Evolutionary conservation across 2,113 vertebrate species (phyloP), one percentile per base, ranked within the genome.

Genomic region (Trematomus loennbergii): DNA sequence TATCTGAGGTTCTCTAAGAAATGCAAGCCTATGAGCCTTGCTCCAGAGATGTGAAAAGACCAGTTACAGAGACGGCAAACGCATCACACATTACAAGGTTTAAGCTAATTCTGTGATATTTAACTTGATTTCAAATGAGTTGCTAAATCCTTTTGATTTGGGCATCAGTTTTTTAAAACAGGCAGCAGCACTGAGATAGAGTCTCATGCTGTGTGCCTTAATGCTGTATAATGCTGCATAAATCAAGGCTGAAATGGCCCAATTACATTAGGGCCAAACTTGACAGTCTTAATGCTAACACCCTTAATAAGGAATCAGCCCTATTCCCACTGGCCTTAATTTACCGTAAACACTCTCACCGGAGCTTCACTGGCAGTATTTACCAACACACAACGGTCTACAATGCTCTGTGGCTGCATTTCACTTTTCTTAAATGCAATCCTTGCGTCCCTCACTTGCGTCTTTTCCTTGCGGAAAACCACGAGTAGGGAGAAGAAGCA

Each of bases 291-390:
- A 88, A 89, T 74, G 83, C 87, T 89, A 90, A 84, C 84, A 73
- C 75, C 76, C 80, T 89, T 92, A 87, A 92, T 91, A 90, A 92
- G 89, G 75, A 86, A 87, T 91, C 79, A 86, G 72, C 55, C 57
- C 48, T 1, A 12, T 79, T 84, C 71, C 72, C 77, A 43, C 29
- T 58, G 80, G 78, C 46, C 79, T 76, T 64, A 50, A 66, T 84
- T 81, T 72, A 82, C 82, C 2, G 43, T 78, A 71, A 73, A 82
- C 64, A 48, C 74, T 69, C 69, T 84, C 71, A 49, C 25, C 22
- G 64, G 79, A 66, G 78, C 58, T 50, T 75, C 72, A 66, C 54
- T 76, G 69, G 52, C 66, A 67, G 46, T 25, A 78, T 84, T 77
- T 79, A 74, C 69, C 60, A 74, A 84, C 60, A 75, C 67, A 22